phyloP scores from a whole-genome alignment of 2,797 vertebrate genomes.

The Linurgus olivaceus region DNA sequence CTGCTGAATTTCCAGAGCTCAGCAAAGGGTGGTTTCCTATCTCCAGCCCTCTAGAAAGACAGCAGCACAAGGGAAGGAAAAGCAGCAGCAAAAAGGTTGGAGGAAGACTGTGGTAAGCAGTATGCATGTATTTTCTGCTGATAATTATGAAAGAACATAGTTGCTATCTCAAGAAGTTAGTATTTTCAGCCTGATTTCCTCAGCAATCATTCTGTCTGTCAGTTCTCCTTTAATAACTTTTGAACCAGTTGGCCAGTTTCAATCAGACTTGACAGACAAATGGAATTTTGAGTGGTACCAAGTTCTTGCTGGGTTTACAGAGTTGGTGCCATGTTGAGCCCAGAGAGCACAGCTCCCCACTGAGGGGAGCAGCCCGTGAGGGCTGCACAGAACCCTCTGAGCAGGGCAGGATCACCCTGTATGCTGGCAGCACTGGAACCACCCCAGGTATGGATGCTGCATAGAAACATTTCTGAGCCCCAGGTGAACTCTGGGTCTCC shows the following conservation, averaged over 20 bases:
- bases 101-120: neutral
- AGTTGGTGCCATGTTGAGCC: accelerated
- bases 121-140: neutral
- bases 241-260: neutral
- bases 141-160: constrained; percentile 1
- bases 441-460: neutral
- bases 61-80: neutral
- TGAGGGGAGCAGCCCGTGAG: neutral
- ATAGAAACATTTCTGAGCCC: neutral
- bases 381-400: neutral
- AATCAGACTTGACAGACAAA: neutral
- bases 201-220: constrained; percentile 13
- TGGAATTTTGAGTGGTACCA: neutral
- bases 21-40: neutral
- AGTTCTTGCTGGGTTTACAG: neutral
- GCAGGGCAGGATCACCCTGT: neutral
- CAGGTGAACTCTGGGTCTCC: neutral
- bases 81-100: neutral
- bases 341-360: neutral
- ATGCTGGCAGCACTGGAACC: neutral
- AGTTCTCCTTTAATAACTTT: neutral
- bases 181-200: constrained; percentile 36
- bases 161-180: neutral
- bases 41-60: neutral
- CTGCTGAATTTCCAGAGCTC: neutral